Percentiles rank a stretch among this genome's conserved stretches.
phyloP scores from a whole-genome alignment of 2,888 invertebrate genomes.

The Archips crataeganus region DNA sequence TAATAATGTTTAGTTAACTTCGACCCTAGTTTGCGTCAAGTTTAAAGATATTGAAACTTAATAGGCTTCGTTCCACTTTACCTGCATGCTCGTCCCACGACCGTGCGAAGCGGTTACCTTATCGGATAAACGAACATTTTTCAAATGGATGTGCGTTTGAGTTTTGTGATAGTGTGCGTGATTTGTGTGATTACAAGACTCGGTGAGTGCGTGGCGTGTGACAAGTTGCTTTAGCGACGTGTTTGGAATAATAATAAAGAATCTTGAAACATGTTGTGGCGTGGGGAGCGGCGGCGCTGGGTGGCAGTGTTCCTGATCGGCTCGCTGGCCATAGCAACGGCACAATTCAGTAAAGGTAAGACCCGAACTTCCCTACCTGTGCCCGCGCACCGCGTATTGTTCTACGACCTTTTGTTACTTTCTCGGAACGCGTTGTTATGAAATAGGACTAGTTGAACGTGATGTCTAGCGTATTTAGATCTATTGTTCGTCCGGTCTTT shows the following conservation, averaged over 20 bases:
- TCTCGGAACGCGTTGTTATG: constrained; percentile 52
- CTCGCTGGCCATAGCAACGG: constrained; percentile 73
- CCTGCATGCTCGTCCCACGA: constrained; percentile 83
- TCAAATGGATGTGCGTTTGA: constrained; percentile 84
- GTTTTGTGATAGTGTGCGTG: constrained; percentile 82
- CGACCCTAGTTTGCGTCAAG: constrained; percentile 68
- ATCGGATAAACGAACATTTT: constrained; percentile 85
- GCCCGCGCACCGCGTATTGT: constrained; percentile 67
- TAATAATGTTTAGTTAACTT: constrained; percentile 67
- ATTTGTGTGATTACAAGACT: constrained; percentile 75
- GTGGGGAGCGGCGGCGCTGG: constrained; percentile 73
- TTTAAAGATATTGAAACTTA: constrained; percentile 81
- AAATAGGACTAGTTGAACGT: constrained; percentile 35
- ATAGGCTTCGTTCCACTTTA: constrained; percentile 76
- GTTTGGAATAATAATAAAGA: constrained; percentile 71
- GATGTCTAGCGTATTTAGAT: constrained; percentile 35
- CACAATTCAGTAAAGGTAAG: constrained; percentile 80
- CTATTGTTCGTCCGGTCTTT: constrained; percentile 15
- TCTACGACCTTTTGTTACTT: constrained; percentile 71
- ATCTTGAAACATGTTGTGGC: constrained; percentile 70
- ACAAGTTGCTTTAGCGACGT: constrained; percentile 80
- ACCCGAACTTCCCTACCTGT: constrained; percentile 74
- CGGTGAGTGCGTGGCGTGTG: constrained; percentile 74
- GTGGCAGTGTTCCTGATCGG: constrained; percentile 72
- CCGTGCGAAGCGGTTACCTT: constrained; percentile 78